phyloP scores from a whole-genome alignment of 2,113 vertebrate genomes.

The Pogona vitticeps region DNA sequence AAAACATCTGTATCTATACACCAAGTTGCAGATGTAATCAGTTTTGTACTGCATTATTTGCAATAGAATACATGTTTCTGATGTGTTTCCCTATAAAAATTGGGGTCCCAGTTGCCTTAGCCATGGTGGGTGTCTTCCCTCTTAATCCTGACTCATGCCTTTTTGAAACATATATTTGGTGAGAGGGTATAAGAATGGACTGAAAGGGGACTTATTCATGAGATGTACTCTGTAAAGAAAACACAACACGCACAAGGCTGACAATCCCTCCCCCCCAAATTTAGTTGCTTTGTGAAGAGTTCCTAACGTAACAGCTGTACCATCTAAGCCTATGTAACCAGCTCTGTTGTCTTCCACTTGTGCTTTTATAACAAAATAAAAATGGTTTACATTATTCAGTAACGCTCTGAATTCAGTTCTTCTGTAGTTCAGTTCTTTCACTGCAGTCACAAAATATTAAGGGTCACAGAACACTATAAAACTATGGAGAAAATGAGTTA shows the following conservation, averaged over 20 bases:
- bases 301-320: not conserved
- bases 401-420: no score
- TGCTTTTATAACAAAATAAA: not conserved
- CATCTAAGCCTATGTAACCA: rapidly evolving
- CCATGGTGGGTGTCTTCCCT: not conserved
- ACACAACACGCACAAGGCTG: no score
- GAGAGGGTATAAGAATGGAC: not conserved
- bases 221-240: not conserved
- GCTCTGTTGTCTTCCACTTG: rapidly evolving
- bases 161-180: not conserved
- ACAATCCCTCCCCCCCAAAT: not conserved
- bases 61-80: not conserved
- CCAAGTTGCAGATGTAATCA: not conserved
- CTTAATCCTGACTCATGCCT: no score
- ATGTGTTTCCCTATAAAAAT: not conserved
- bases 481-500: not conserved
- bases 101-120: not conserved
- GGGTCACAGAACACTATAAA: conserved; percentile 11
- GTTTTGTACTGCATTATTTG: not conserved
- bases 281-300: not conserved
- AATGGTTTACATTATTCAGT: not conserved
- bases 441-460: rapidly evolving
- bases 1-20: not conserved
- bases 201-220: not conserved
- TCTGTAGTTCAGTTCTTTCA: not conserved